Conservation (phyloP, 92 coral and sea anemone species). For the Epizoanthus stellaris region DNA sequence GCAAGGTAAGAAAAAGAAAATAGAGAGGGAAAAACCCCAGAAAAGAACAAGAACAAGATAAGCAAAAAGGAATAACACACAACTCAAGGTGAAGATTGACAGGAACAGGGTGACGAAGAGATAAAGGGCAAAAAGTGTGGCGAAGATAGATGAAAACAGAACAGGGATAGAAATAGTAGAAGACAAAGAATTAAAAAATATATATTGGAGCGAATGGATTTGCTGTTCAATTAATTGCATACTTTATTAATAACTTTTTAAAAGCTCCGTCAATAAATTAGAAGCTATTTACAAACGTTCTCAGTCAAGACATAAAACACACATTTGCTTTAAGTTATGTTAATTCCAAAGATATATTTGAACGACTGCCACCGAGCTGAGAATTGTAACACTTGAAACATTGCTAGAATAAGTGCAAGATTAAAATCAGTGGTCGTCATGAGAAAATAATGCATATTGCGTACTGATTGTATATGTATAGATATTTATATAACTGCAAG, state of each 20-base stretch:
- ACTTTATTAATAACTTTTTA: not conserved
- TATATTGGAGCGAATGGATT: not conserved
- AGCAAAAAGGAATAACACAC: too few relatives aligned
- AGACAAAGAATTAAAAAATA: not conserved
- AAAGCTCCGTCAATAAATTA: conserved; percentile 1
- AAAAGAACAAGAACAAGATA: too few relatives aligned
- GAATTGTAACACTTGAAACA: too few relatives aligned
- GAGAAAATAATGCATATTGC: too few relatives aligned
- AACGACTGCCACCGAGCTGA: not conserved
- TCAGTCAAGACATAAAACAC: not conserved
- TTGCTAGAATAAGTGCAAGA: too few relatives aligned
- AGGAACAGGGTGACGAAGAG: not conserved
- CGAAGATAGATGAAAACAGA: not conserved
- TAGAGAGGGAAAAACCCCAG: too few relatives aligned
- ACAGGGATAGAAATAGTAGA: not conserved
- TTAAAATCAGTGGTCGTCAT: too few relatives aligned
- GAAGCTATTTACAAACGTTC: conserved; percentile 13
- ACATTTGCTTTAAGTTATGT: not conserved
- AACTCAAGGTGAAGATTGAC: not conserved
- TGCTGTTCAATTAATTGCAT: not conserved
- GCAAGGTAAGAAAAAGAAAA: too few relatives aligned
- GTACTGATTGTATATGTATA: too few relatives aligned
- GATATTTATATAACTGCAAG: too few relatives aligned
- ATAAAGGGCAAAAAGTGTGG: not conserved
- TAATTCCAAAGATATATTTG: not conserved